These are phyloP conservation scores for Sebastiscus tertius DNA, from an alignment of 2,797 vertebrate species.

Conservation along the genomic window DNA sequence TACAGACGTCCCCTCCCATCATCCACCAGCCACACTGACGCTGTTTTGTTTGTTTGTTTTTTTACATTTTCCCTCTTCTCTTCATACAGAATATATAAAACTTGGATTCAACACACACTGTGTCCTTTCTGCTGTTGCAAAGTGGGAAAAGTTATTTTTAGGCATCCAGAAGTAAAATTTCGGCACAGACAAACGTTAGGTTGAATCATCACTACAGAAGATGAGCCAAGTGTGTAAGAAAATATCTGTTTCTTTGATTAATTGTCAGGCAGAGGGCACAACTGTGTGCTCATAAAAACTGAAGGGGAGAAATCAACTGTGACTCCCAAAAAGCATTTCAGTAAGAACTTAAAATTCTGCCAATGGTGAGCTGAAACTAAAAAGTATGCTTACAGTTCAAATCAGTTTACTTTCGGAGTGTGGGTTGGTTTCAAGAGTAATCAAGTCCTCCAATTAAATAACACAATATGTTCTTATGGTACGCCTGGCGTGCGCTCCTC, in stretches of 20 bases:
- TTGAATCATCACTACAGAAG: too few relatives aligned
- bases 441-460: not conserved
- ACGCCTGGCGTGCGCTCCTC: fast-evolving
- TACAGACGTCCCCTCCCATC: slow-evolving; percentile 41
- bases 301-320: not conserved
- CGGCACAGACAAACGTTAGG: not conserved
- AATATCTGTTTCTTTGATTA: not conserved
- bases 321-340: not conserved
- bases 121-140: not conserved
- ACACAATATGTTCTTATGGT: not conserved
- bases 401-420: not conserved
- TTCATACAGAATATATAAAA: not conserved
- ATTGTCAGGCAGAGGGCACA: not conserved
- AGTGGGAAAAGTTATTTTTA: not conserved
- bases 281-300: not conserved
- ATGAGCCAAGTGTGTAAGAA: not conserved
- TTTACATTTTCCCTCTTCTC: not conserved
- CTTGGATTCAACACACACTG: not conserved
- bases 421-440: fast-evolving
- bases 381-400: not conserved
- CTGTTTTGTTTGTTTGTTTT: slow-evolving; percentile 30
- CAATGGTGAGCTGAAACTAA: not conserved
- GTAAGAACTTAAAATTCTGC: not conserved
- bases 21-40: slow-evolving; percentile 23
- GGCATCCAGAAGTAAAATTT: not conserved